phyloP scores from a whole-genome alignment of 2,797 vertebrate genomes.

The Eurystomus glaucurus region DNA sequence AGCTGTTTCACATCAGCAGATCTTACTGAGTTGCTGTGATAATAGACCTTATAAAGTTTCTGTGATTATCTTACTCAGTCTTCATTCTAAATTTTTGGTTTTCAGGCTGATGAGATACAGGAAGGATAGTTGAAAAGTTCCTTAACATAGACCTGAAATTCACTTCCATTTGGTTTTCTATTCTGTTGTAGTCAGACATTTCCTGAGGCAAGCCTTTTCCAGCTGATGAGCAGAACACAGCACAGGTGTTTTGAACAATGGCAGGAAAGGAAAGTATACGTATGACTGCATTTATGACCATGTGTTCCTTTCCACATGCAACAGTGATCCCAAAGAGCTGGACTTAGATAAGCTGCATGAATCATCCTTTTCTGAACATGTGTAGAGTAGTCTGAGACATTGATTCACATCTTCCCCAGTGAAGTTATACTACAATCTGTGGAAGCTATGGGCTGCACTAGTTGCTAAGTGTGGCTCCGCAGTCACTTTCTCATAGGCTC shows the following conservation, averaged over 20 bases:
- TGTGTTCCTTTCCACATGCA: not conserved
- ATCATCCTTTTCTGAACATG: not conserved
- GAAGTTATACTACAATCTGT: not conserved
- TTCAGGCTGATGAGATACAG: constrained; percentile 17
- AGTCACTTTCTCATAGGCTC: not conserved
- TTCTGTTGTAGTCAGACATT: not conserved
- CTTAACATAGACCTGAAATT: not conserved
- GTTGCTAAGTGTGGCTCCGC: not conserved
- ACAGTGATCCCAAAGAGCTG: not conserved
- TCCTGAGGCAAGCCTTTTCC: not conserved
- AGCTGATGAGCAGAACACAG: not conserved
- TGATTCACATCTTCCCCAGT: not conserved
- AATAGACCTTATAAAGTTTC: constrained; percentile 59
- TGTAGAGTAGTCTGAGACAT: not conserved
- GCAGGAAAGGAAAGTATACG: not conserved
- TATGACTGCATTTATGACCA: not conserved
- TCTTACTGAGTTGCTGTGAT: constrained; percentile 49
- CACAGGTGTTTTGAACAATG: not conserved
- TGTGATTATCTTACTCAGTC: constrained; percentile 57
- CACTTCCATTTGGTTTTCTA: not conserved
- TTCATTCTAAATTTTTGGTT: constrained; percentile 32
- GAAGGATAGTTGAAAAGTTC: constrained; percentile 5
- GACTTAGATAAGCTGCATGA: not conserved
- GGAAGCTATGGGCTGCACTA: not conserved
- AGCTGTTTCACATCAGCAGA: constrained; percentile 72